Conservation (phyloP, 2,888 invertebrate genomes). For the Metellina segmentata region DNA sequence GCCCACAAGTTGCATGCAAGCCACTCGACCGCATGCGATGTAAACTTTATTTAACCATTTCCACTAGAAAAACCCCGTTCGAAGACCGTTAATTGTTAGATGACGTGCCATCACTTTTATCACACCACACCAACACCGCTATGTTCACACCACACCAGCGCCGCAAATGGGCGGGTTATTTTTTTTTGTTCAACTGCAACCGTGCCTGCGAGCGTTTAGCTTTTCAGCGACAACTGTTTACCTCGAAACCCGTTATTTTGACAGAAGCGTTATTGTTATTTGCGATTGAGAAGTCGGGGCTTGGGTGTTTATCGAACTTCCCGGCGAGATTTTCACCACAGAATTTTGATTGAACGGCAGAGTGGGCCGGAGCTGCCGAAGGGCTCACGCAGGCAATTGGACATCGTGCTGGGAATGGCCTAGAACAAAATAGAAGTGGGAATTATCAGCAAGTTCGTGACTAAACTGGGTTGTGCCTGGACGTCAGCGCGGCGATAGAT, state of each 20-base stretch:
- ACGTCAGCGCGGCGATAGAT: constrained; percentile 24
- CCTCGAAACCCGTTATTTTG: too few species aligned
- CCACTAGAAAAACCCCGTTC: background rate
- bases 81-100: background rate
- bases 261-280: too few species aligned
- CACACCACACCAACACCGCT: background rate
- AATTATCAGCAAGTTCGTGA: constrained; percentile 29
- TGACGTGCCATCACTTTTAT: background rate
- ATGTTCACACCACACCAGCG: background rate
- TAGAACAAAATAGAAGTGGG: too few species aligned
- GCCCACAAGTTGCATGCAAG: too few species aligned
- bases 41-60: background rate
- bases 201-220: background rate
- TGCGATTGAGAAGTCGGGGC: too few species aligned
- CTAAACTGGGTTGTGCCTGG: constrained; percentile 30
- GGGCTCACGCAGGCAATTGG: too few species aligned
- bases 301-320: too few species aligned
- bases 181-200: background rate
- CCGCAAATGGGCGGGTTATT: background rate
- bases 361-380: too few species aligned
- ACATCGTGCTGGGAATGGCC: too few species aligned
- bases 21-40: background rate
- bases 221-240: background rate
- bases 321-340: too few species aligned
- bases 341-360: too few species aligned